These are phyloP conservation scores for Pseudorectes ferrugineus DNA, from an alignment of 2,113 vertebrate species.

Conservation along the genomic window DNA sequence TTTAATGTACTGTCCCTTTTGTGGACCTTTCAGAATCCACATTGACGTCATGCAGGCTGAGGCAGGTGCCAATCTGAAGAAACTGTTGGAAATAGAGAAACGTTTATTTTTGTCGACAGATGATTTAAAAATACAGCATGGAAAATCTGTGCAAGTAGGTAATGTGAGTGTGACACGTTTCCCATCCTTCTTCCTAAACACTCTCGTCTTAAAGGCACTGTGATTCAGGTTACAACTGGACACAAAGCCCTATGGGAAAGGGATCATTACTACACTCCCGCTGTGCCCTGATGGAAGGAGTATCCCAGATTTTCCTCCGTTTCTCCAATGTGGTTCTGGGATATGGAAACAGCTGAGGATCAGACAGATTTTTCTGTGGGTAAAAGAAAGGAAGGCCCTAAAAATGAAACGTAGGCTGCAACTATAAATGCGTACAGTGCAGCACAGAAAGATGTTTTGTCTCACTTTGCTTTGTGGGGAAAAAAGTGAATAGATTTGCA, in stretches of 20 bases:
- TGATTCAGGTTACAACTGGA: not conserved
- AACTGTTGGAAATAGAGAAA: conserved; percentile 70
- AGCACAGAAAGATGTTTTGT: not conserved
- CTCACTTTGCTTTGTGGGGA: not conserved
- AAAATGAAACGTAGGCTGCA: not conserved
- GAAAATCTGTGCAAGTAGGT: conserved; percentile 64
- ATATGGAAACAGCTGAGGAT: not conserved
- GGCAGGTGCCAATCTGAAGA: conserved; percentile 75
- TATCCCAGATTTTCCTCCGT: not conserved
- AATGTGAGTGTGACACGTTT: not conserved
- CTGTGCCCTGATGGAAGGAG: not conserved
- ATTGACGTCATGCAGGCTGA: conserved; percentile 77
- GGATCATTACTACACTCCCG: not conserved
- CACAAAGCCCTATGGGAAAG: not conserved
- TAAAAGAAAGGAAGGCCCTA: not conserved
- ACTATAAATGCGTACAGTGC: not conserved
- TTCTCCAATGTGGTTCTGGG: not conserved
- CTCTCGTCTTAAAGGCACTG: not conserved
- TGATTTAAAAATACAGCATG: conserved; percentile 81
- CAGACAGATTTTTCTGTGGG: not conserved
- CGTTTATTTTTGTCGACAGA: conserved; percentile 70
- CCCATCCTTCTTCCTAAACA: not conserved
- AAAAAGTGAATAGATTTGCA: not conserved
- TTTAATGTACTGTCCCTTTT: not conserved
- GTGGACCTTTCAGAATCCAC: conserved; percentile 75